These are phyloP conservation scores for Chrysomallon squamiferum DNA, from an alignment of 1,140 invertebrate species.

Conservation along the genomic window DNA sequence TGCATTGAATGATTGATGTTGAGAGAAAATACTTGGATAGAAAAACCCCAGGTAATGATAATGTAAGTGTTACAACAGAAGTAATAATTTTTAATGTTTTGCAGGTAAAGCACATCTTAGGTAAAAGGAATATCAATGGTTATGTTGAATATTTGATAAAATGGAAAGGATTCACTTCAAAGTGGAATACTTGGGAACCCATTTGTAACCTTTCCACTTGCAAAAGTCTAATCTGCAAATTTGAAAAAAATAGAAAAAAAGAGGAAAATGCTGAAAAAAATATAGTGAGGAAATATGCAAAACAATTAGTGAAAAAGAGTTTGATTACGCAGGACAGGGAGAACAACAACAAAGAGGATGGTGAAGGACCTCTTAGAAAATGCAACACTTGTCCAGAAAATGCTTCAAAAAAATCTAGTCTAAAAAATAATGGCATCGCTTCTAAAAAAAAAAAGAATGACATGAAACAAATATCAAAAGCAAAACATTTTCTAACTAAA, in stretches of 20 bases:
- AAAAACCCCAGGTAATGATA: too few species aligned
- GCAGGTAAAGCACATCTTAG: conserved; percentile 42
- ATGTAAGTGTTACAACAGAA: too few species aligned
- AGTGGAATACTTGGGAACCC: conserved; percentile 54
- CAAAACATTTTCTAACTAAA: neutral
- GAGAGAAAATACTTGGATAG: too few species aligned
- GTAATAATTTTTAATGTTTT: conserved; percentile 12
- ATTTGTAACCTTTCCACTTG: conserved; percentile 34
- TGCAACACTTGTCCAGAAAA: neutral
- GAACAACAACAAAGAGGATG: neutral
- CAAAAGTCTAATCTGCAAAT: conserved; percentile 26
- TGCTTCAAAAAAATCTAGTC: neutral
- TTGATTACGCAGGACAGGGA: neutral
- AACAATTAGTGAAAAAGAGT: conserved; percentile 24
- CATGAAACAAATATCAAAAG: neutral
- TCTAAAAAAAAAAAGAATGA: neutral
- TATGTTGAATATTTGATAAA: conserved; percentile 37
- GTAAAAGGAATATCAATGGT: conserved; percentile 22
- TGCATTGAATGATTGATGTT: too few species aligned
- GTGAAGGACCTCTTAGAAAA: neutral
- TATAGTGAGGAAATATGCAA: conserved; percentile 15
- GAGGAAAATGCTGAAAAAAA: conserved; percentile 1
- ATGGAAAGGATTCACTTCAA: conserved; percentile 42
- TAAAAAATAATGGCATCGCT: neutral
- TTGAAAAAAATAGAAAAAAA: conserved; percentile 26